These are phyloP conservation scores for Larimichthys crocea DNA, from an alignment of 2,113 vertebrate species.

Conservation along the genomic window DNA sequence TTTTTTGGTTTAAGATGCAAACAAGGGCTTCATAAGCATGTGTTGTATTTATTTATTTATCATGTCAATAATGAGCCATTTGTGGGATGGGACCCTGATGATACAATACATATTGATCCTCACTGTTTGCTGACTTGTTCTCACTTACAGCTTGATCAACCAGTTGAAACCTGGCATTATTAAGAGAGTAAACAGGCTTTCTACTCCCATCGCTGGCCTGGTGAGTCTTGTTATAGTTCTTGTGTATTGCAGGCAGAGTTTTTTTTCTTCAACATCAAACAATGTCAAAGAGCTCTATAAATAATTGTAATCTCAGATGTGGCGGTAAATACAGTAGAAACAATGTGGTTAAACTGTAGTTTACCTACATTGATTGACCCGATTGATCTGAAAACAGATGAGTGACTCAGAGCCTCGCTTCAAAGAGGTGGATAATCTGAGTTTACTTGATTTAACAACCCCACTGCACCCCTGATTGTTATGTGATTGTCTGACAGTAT, in stretches of 20 bases:
- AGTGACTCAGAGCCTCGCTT: too few relatives aligned
- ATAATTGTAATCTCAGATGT: not conserved
- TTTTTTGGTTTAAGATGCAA: not conserved
- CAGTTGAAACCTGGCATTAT: constrained; percentile 92
- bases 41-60: not conserved
- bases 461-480: too few relatives aligned
- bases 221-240: constrained; percentile 79
- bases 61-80: not conserved
- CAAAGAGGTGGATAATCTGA: too few relatives aligned
- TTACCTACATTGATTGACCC: too few relatives aligned
- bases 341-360: too few relatives aligned
- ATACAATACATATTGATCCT: not conserved
- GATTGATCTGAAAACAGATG: too few relatives aligned
- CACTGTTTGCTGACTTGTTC: not conserved
- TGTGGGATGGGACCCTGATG: not conserved
- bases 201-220: constrained; percentile 97
- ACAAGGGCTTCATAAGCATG: not conserved
- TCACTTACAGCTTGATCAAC: constrained; percentile 89
- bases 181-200: constrained; percentile 92
- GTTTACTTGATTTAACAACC: too few relatives aligned
- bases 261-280: not conserved
- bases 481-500: not conserved
- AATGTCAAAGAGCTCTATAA: not conserved
- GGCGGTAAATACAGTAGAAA: too few relatives aligned
- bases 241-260: too few relatives aligned